phyloP scores from a whole-genome alignment of 2,888 invertebrate species.

The Eucera pruinosa region DNA sequence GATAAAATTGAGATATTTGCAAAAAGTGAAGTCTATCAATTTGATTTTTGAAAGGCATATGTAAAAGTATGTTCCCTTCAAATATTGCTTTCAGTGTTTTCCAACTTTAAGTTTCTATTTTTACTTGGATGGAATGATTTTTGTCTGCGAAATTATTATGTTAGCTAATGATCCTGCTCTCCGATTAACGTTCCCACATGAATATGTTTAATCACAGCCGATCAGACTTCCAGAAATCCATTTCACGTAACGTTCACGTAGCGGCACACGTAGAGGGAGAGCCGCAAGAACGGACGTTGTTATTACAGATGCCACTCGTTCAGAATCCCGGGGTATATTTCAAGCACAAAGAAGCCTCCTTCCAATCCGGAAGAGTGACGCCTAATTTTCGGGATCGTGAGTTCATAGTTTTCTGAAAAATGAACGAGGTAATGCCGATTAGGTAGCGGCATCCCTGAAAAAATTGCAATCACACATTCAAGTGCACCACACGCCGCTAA shows the following conservation, averaged over 20 bases:
- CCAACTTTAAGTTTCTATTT: background rate
- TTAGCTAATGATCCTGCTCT: conserved; percentile 8
- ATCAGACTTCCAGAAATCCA: conserved; percentile 46
- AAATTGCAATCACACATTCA: background rate
- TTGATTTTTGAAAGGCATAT: too few relatives aligned
- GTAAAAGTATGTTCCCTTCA: conserved; percentile 53
- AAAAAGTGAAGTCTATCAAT: too few relatives aligned
- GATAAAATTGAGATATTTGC: too few relatives aligned
- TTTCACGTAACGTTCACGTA: conserved; percentile 39
- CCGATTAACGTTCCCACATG: background rate
- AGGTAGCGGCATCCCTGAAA: background rate
- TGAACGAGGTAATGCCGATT: background rate
- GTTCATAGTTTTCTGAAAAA: conserved; percentile 43
- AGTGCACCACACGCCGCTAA: background rate
- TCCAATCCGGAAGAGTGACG: conserved; percentile 75
- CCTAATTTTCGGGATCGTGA: conserved; percentile 68
- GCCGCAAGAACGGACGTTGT: conserved; percentile 73
- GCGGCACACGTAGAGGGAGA: conserved; percentile 53
- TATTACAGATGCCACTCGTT: conserved; percentile 82
- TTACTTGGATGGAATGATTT: background rate
- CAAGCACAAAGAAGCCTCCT: conserved; percentile 80
- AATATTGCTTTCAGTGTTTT: conserved; percentile 28
- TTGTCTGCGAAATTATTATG: background rate
- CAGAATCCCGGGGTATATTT: conserved; percentile 80
- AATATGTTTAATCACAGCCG: conserved; percentile 33